These are phyloP conservation scores for Schlechtendalia chinensis DNA, from an alignment of 1,140 invertebrate genomes.

Conservation along the genomic window DNA sequence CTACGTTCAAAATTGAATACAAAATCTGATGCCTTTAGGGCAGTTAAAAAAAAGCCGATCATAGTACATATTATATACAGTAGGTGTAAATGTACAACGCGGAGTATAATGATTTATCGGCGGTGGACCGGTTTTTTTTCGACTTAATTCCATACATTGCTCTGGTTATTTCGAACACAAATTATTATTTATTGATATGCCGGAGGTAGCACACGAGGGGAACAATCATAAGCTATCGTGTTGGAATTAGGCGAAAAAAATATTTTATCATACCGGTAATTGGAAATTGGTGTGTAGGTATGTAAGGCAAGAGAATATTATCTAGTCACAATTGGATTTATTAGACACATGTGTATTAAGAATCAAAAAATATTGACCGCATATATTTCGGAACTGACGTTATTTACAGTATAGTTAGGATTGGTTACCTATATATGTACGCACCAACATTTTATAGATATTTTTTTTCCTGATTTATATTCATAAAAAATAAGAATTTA, in stretches of 20 bases:
- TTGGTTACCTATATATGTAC: background rate
- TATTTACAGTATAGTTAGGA: background rate
- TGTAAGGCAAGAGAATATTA: conserved; percentile 1
- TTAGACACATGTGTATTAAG: conserved; percentile 1
- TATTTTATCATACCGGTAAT: conserved; percentile 19
- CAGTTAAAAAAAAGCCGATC: conserved; percentile 9
- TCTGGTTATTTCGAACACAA: conserved; percentile 32
- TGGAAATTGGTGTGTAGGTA: conserved; percentile 18
- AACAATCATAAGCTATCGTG: conserved; percentile 24
- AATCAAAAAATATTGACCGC: conserved; percentile 15
- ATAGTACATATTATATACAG: conserved; percentile 16
- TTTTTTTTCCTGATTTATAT: background rate
- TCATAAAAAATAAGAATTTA: background rate
- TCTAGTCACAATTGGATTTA: conserved; percentile 22
- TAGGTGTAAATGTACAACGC: conserved; percentile 26
- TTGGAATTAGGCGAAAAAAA: conserved; percentile 7
- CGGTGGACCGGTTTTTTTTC: conserved; percentile 26
- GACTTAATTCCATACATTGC: conserved; percentile 17
- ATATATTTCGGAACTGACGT: background rate
- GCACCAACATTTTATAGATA: background rate
- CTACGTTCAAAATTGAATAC: conserved; percentile 26
- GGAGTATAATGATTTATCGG: conserved; percentile 31
- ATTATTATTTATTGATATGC: conserved; percentile 42
- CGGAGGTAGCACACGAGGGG: background rate
- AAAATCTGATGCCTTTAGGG: conserved; percentile 4